A percentile compares a stretch with the other conserved stretches of the same genome.
phyloP scores from a whole-genome alignment of 2,797 vertebrate genomes.

The Heliangelus exortis region DNA sequence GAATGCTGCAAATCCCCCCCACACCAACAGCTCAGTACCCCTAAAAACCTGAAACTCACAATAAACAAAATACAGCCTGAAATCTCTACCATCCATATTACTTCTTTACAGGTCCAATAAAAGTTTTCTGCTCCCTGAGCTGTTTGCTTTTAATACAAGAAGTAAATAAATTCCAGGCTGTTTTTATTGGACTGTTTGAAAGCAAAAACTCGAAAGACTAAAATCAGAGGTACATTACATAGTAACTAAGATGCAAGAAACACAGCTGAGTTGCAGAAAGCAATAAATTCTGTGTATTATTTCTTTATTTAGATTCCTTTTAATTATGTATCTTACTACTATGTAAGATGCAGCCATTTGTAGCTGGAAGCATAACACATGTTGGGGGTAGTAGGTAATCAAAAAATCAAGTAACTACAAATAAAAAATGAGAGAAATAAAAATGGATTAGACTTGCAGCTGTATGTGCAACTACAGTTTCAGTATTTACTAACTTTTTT shows the following conservation, averaged over 20 bases:
- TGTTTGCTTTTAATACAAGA: conserved; percentile 41
- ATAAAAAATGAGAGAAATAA: neutral
- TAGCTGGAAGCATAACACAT: neutral
- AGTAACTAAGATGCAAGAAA: neutral
- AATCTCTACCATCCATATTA: neutral
- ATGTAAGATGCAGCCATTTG: neutral
- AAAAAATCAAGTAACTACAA: neutral
- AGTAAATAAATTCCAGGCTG: conserved; percentile 24
- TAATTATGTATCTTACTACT: neutral
- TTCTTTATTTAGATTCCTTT: neutral
- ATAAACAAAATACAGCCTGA: neutral
- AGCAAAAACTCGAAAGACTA: neutral
- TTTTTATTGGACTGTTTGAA: conserved; percentile 20
- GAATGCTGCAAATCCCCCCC: neutral
- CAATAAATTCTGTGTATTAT: neutral
- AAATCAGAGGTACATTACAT: neutral
- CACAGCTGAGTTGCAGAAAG: neutral
- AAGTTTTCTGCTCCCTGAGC: neutral
- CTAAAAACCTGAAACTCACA: neutral
- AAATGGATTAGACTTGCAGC: neutral
- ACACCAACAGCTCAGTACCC: neutral
- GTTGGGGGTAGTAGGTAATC: neutral
- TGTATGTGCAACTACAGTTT: neutral
- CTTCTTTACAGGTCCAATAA: neutral
- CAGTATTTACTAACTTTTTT: neutral